Percentiles rank a stretch among this genome's conserved stretches.
These are phyloP conservation scores for Lathronympha strigana DNA, from an alignment of 2,888 invertebrate genomes.

Conservation along the genomic window DNA sequence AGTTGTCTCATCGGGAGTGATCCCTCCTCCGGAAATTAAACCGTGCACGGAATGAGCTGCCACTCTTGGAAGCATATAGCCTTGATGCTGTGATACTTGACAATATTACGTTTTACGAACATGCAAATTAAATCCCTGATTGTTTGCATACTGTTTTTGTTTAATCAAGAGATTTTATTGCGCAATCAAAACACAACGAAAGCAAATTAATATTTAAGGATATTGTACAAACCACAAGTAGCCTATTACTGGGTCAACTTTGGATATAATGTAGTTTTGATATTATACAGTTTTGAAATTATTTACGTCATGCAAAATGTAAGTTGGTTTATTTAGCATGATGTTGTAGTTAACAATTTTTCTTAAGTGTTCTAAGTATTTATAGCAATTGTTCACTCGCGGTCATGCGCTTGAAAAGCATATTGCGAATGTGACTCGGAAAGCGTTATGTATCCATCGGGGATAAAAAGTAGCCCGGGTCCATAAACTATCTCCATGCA, in stretches of 20 bases:
- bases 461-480: conserved; percentile 1
- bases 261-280: no score
- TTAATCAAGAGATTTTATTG: conserved; percentile 31
- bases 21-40: conserved; percentile 60
- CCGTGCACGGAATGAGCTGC: conserved; percentile 55
- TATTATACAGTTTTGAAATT: no score
- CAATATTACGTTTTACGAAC: conserved; percentile 40
- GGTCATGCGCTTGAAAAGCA: neutral
- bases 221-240: no score
- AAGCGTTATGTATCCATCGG: neutral
- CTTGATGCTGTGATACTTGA: conserved; percentile 39
- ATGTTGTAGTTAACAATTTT: no score
- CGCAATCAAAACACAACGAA: neutral
- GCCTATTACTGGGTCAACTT: no score
- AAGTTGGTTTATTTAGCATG: no score
- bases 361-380: no score
- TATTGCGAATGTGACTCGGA: neutral
- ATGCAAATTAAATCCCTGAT: conserved; percentile 43
- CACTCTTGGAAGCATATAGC: conserved; percentile 43
- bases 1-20: conserved; percentile 54
- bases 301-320: no score
- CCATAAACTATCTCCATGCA: neutral
- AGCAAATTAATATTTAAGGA: neutral
- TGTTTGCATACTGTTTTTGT: conserved; percentile 37
- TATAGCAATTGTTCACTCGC: no score